Base-by-base conservation (phyloP, 1,140 invertebrate species). In the Drosophila ercepeae region DNA sequence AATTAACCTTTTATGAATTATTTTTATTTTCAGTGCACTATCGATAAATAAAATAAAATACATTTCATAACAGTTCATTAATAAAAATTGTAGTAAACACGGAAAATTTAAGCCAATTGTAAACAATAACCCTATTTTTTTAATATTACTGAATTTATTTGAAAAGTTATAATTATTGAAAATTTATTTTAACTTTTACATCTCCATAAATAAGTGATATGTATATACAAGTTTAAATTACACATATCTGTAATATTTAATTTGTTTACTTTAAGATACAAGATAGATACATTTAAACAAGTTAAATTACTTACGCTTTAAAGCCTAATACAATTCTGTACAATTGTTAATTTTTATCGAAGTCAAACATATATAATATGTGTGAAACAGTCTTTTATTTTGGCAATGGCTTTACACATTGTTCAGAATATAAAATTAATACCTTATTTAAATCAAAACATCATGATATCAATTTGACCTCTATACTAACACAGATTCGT, bases 321-420 rank as follows among this genome's bases (percentile, higher is more conserved):
- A 11, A 32, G 3, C 11, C 11, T 32, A 32, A 32, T 32, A 32
- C 29, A 32, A 32, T 32, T 11, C 29, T 32, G 3, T 32, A 32
- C 29, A 32, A 11, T 32, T 11, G 29, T 11, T 32, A 11, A 32
- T 32, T 32, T 32, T 32, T 32, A 32, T 32, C 9, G 9, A 41
- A 46, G 13, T 39, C 25, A 48, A 60, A 73, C 42, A 68, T 54
- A 59, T 54, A 51, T 48, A 63, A 55, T 82, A 77, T 71, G 57
- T 63, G 48, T 68, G 71, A 59, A 81, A 71, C 81, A 86, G 81
- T 86, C 81, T 86, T 86, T 75, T 63, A 54, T 74, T 81, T 81
- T 81, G 68, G 68, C 77, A 88, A 84, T 88, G 73, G 46, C 72
- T 86, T 42, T 42, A 69, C 52, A 78, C 59, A 83, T 77, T 78